Evolutionary conservation across 2,113 vertebrate species (phyloP).

Genomic region (Caracal caracal): DNA sequence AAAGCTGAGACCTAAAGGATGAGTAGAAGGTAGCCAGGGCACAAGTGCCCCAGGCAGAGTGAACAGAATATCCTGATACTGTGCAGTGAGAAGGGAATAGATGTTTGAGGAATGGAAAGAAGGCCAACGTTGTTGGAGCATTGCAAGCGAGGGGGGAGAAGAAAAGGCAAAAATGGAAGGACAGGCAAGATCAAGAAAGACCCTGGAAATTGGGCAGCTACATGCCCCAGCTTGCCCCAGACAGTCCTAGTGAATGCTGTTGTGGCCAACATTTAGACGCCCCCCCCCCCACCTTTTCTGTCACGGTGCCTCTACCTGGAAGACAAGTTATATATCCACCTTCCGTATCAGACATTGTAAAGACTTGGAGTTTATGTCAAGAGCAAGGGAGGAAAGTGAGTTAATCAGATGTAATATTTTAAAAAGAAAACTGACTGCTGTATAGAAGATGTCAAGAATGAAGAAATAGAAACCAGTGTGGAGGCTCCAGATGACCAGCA

Average conservation of each 20-base stretch:
- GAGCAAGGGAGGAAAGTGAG: background rate
- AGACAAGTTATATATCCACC: background rate
- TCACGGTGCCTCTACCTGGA: background rate
- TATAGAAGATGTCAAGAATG: background rate
- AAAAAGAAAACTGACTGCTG: background rate
- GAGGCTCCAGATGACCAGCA: background rate
- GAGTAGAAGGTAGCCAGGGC: background rate
- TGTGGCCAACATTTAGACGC: background rate
- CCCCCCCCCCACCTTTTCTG: background rate
- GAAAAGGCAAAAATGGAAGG: background rate
- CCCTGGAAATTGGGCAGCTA: background rate
- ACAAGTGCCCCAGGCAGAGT: background rate
- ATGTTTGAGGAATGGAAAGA: background rate
- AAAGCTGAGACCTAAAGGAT: background rate
- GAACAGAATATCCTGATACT: background rate
- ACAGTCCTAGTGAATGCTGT: background rate
- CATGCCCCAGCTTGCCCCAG: background rate
- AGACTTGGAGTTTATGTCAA: background rate
- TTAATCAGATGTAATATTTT: background rate
- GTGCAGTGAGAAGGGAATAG: background rate
- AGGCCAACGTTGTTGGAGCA: background rate
- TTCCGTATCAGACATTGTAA: background rate
- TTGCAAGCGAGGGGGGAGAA: accelerated
- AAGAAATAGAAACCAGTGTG: background rate
- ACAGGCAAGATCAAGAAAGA: background rate